These are phyloP conservation scores for Catotricha subobsoleta DNA, from an alignment of 2,888 invertebrate genomes.

Conservation along the genomic window DNA sequence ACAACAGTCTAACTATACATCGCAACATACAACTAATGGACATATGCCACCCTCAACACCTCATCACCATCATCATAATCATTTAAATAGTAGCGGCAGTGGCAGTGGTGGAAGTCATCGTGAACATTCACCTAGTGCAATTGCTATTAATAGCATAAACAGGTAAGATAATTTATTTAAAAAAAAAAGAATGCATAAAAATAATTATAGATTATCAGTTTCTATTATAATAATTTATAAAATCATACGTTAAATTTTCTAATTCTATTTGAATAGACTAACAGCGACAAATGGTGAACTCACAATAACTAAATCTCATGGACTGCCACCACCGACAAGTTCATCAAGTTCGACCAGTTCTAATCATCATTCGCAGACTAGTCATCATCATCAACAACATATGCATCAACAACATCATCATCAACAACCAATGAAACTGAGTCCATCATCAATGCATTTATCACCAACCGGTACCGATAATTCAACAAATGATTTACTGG, in stretches of 20 bases:
- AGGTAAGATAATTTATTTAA: slow-evolving; percentile 31
- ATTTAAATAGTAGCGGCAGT: not conserved
- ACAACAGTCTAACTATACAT: too few relatives aligned
- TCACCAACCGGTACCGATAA: slow-evolving; percentile 44
- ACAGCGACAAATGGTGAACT: slow-evolving; percentile 65
- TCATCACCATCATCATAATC: too few relatives aligned
- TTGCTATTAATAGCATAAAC: slow-evolving; percentile 47
- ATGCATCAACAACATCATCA: slow-evolving; percentile 9
- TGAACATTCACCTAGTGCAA: slow-evolving; percentile 11
- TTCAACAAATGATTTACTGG: slow-evolving; percentile 45
- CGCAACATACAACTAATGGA: slow-evolving; percentile 18
- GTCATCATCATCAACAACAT: slow-evolving; percentile 15
- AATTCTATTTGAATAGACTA: slow-evolving; percentile 35
- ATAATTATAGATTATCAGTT: slow-evolving; percentile 10
- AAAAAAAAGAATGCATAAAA: too few relatives aligned
- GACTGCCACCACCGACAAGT: slow-evolving; percentile 29
- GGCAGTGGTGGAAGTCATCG: slow-evolving; percentile 9
- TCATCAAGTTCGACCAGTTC: slow-evolving; percentile 10
- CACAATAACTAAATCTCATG: slow-evolving; percentile 62
- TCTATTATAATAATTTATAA: slow-evolving; percentile 6
- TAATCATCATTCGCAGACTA: not conserved
- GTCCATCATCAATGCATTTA: slow-evolving; percentile 41
- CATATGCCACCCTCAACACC: slow-evolving; percentile 23
- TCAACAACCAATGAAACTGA: slow-evolving; percentile 35
- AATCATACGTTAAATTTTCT: slow-evolving; percentile 4